Base-by-base conservation (phyloP, 2,113 vertebrate species). In the Beaufortia kweichowensis region DNA sequence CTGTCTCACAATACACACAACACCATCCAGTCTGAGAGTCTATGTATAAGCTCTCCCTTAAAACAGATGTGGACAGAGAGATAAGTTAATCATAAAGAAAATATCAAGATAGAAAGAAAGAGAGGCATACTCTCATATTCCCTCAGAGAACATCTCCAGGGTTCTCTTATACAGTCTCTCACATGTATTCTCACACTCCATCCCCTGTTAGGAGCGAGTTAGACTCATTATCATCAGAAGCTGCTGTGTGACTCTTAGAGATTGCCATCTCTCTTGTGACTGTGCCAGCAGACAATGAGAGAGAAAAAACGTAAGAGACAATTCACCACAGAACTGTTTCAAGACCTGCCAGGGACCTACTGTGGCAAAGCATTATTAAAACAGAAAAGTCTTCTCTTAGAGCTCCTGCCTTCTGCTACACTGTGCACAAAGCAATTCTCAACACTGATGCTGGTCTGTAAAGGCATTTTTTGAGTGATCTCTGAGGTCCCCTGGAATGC, bases 191-290 rank as follows among this genome's bases (percentile, higher is more conserved):
- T 21, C 21, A 35, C 33, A 2, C 53, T 26, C 21, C 33, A 73
- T 29, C 21, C 29, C 29, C 35, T 33, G 14, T 17, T 39, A 63
- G 65, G 55, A 78, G 66, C 26, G 57, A 55, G 57, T 14, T 23
- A 69, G 57, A 8, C 66, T 78, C 57, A 70, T 78, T 78, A 63
- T 33, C 43, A 78, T 71, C 66, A 53, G 28, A 50, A 70, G 41
- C 57, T 78, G 41, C 67, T 35, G 57, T 61, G 19, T 33, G 56
- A 57, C 46, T 74, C 23, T 72, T 41, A 59, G 56, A 74, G 70
- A 74, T 61, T 46, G 43, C 53, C 59, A 74, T 74, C 56, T 74
- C 53, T 61, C 35, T 26, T 24, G 39, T n/a, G 15, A 74, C 24
- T 74, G 23, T 46, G 21, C 55, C 55, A 35, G 61, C 55, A 59